Evolutionary conservation across 2,797 vertebrate genomes (phyloP).

Genomic region (Phylloscopus collybita): DNA sequence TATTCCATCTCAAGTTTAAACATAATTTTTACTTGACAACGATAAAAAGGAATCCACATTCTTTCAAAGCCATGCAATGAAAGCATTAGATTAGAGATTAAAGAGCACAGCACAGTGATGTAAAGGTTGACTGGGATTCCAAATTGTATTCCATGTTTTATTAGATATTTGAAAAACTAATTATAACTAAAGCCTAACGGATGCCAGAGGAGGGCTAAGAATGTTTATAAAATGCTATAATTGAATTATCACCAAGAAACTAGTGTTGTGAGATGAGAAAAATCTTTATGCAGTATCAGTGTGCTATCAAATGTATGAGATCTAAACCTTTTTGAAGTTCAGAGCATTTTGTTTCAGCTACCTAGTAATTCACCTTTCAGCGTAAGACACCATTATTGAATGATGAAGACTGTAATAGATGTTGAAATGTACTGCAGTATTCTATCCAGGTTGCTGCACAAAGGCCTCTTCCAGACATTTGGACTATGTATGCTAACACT

Average conservation of each 20-base stretch:
- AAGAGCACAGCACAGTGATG: not conserved
- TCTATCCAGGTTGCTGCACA: not conserved
- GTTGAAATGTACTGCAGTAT: not conserved
- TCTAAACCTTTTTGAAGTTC: not conserved
- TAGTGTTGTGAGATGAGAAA: not conserved
- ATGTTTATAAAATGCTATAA: not conserved
- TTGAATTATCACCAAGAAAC: conserved; percentile 1
- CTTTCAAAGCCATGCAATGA: not conserved
- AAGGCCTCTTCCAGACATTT: not conserved
- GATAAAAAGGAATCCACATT: not conserved
- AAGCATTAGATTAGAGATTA: not conserved
- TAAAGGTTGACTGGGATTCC: conserved; percentile 31
- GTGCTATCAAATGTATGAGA: not conserved
- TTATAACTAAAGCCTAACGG: not conserved
- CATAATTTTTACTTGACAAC: not conserved
- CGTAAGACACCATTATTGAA: not conserved
- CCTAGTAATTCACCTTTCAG: not conserved
- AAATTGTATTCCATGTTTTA: conserved; percentile 17
- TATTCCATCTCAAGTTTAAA: not conserved
- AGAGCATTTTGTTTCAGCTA: not conserved
- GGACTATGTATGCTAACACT: not conserved
- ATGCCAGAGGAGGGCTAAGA: not conserved
- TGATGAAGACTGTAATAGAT: not conserved
- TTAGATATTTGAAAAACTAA: not conserved
- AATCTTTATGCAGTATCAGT: not conserved